phyloP scores from a whole-genome alignment of 2,797 vertebrate genomes.

The Malurus leucopterus region DNA sequence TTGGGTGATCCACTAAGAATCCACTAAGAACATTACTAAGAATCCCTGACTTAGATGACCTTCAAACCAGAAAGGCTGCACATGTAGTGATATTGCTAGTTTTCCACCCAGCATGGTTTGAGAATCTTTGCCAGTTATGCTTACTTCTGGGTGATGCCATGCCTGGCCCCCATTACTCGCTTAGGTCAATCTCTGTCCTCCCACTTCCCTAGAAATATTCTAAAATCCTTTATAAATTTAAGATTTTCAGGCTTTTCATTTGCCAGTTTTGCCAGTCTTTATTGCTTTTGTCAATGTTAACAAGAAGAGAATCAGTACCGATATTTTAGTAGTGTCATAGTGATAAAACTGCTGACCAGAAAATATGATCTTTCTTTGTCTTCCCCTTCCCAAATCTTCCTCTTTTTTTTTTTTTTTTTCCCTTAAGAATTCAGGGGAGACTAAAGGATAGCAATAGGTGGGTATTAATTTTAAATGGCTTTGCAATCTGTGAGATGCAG shows the following conservation, averaged over 20 bases:
- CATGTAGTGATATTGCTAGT: rapidly evolving
- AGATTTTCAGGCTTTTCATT: not conserved
- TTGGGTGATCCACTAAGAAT: not conserved
- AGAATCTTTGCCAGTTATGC: not conserved
- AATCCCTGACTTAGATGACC: not conserved
- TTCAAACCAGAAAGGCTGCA: not conserved
- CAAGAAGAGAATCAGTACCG: not conserved
- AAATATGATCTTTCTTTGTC: not conserved
- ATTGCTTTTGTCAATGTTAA: not conserved
- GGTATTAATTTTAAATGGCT: slow-evolving; percentile 34
- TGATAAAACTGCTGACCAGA: not conserved
- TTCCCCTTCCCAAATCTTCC: not conserved
- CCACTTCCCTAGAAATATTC: not conserved
- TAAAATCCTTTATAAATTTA: not conserved
- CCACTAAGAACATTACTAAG: not conserved
- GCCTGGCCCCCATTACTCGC: not conserved
- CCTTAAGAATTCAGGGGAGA: not conserved
- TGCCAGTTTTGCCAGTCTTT: not conserved
- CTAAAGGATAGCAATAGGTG: not conserved
- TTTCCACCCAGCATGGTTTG: not conserved
- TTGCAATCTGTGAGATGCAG: not conserved
- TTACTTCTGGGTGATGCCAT: not conserved
- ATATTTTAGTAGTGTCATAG: not conserved
- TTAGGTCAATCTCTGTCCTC: not conserved
- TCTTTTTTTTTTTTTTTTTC: too few species aligned